A percentile compares a stretch with the other conserved stretches of the same genome.
Evolutionary conservation across 2,797 vertebrate genomes (phyloP).

Genomic region (Loriculus beryllinus): DNA sequence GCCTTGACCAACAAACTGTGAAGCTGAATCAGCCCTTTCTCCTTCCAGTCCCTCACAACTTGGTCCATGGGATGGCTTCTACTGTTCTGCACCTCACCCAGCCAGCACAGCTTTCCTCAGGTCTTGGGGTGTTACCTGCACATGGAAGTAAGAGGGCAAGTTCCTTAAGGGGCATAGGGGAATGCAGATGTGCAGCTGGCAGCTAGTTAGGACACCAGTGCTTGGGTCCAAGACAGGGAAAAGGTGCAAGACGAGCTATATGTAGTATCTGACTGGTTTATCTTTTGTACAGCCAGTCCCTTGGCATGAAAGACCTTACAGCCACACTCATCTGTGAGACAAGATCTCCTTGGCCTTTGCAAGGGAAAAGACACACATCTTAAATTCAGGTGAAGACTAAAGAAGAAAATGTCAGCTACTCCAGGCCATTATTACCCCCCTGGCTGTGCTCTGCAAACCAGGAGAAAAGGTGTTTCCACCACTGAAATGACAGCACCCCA

Average conservation of each 20-base stretch:
- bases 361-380: not conserved
- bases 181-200: not conserved
- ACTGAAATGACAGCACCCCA: not conserved
- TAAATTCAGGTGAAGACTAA: not conserved
- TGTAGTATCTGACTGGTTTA: not conserved
- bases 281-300: not conserved
- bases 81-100: not conserved
- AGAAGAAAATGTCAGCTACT: not conserved
- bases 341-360: not conserved
- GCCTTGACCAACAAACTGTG: not conserved
- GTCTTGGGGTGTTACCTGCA: not conserved
- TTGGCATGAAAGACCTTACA: not conserved
- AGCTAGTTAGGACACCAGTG: not conserved
- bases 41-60: not conserved
- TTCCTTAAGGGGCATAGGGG: not conserved
- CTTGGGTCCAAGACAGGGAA: not conserved
- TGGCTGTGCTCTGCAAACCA: not conserved
- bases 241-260: not conserved
- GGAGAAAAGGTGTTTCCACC: not conserved
- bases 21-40: conserved; percentile 28
- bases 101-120: not conserved
- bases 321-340: not conserved
- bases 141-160: not conserved
- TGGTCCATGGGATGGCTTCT: not conserved
- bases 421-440: not conserved